These are phyloP conservation scores for Phyllotis vaccarum DNA, from an alignment of 2,797 vertebrate genomes.

Conservation along the genomic window DNA sequence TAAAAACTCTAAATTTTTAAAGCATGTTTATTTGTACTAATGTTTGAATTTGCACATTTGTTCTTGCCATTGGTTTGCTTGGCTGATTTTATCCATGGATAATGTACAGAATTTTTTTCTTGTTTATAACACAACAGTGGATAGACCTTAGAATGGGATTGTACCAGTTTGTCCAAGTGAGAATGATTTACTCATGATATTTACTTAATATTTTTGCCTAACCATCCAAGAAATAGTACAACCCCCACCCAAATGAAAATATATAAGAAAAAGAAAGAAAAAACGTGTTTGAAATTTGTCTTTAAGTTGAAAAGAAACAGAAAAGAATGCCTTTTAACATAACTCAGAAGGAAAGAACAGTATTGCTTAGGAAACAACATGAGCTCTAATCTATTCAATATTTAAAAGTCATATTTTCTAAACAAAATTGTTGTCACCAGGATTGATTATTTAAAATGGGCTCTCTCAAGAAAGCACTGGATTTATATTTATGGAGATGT, in stretches of 20 bases:
- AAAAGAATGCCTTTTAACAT: constrained; percentile 24
- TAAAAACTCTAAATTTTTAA: background rate
- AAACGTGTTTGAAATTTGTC: background rate
- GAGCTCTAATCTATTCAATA: constrained; percentile 53
- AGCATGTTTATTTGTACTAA: constrained; percentile 6
- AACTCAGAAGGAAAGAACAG: background rate
- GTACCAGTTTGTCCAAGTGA: background rate
- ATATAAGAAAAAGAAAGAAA: background rate
- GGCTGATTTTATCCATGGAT: constrained; percentile 27
- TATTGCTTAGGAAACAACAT: constrained; percentile 21
- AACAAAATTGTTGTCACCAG: constrained; percentile 63
- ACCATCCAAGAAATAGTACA: background rate
- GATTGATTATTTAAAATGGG: constrained; percentile 78
- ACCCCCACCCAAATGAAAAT: too few relatives aligned
- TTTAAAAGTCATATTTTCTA: constrained; percentile 74
- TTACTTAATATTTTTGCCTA: background rate
- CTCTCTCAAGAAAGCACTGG: constrained; percentile 70
- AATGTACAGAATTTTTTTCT: background rate
- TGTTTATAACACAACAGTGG: background rate
- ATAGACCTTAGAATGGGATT: background rate
- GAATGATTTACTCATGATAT: background rate
- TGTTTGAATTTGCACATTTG: background rate
- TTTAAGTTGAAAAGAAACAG: constrained; percentile 48
- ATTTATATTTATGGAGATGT: constrained; percentile 79
- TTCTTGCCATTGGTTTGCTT: background rate